Evolutionary conservation across 2,888 invertebrate species (phyloP).

Genomic region (Crematogaster levior): DNA sequence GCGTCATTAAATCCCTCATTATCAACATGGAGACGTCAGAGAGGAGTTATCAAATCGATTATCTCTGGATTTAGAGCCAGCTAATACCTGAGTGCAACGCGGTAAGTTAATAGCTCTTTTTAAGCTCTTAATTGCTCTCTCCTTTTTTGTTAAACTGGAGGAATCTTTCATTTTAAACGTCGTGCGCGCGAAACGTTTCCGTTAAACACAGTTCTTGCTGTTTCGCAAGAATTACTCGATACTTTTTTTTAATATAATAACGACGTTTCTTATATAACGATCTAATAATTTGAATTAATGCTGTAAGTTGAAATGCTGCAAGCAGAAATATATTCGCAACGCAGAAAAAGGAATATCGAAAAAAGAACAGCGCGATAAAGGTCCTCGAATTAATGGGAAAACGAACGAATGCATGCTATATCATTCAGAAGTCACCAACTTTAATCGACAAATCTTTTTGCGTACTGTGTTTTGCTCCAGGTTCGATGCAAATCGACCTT

Average conservation of each 20-base stretch:
- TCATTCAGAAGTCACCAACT: neutral
- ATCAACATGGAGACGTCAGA: conserved; percentile 35
- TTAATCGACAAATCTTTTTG: neutral
- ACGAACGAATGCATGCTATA: neutral
- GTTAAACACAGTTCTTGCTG: neutral
- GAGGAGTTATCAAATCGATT: conserved; percentile 47
- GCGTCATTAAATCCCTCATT: conserved; percentile 38
- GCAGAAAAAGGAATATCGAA: neutral
- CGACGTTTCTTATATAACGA: neutral
- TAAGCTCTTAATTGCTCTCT: neutral
- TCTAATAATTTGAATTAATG: neutral
- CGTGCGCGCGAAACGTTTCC: neutral
- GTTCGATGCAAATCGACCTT: conserved; percentile 23
- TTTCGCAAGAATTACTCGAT: neutral
- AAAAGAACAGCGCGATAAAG: conserved; percentile 1
- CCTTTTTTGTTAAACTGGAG: neutral
- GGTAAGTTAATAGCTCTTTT: conserved; percentile 13
- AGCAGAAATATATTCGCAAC: neutral
- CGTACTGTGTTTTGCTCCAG: neutral
- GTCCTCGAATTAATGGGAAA: neutral
- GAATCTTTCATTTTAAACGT: neutral
- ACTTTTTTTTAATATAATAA: neutral
- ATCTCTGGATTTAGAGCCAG: conserved; percentile 10
- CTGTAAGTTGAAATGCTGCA: no score
- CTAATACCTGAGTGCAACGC: conserved; percentile 31